phyloP scores from a whole-genome alignment of 2,113 vertebrate species.

The Isichthys henryi region DNA sequence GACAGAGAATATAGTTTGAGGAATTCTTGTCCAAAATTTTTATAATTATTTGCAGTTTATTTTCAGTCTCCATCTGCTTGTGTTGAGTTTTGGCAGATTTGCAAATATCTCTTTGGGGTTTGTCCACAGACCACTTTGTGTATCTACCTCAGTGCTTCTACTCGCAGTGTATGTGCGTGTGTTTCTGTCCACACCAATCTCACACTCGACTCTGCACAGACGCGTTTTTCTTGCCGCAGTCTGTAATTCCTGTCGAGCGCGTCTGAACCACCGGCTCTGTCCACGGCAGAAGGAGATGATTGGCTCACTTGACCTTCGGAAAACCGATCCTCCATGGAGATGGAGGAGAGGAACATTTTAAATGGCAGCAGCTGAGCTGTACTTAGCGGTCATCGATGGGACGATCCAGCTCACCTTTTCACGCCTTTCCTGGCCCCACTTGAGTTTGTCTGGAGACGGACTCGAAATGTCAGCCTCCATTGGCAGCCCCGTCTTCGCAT shows the following conservation, averaged over 20 bases:
- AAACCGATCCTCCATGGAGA: neutral
- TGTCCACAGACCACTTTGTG: neutral
- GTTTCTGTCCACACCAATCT: no score
- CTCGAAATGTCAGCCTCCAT: neutral
- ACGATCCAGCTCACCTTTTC: neutral
- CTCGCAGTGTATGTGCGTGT: neutral
- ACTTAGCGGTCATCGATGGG: neutral
- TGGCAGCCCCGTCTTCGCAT: neutral
- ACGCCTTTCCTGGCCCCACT: neutral
- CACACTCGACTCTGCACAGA: neutral
- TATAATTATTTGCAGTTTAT: neutral
- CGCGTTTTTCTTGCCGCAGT: neutral
- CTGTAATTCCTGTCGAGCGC: neutral
- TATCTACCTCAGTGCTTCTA: neutral
- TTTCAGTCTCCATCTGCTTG: neutral
- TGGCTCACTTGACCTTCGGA: constrained; percentile 13
- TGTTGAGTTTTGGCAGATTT: neutral
- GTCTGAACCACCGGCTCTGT: neutral
- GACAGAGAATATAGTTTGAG: neutral
- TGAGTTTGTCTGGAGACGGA: neutral
- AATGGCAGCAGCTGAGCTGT: neutral
- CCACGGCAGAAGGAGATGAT: neutral
- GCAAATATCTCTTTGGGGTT: neutral
- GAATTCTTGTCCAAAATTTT: neutral
- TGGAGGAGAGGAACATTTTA: neutral